phyloP scores from a whole-genome alignment of 2,888 invertebrate species.

The Oscheius sp. region DNA sequence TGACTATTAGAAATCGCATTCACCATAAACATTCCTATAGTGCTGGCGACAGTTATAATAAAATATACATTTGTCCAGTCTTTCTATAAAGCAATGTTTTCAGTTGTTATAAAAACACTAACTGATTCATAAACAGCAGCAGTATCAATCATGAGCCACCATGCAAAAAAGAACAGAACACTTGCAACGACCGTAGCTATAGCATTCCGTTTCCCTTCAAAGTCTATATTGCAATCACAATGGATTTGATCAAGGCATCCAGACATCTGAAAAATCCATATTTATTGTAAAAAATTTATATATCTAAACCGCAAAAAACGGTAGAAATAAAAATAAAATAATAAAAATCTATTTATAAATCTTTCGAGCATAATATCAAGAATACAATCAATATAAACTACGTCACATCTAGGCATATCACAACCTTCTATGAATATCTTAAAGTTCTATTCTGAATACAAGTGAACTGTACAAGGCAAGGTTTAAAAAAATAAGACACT shows the following conservation, averaged over 20 bases:
- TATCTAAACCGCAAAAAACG: background rate
- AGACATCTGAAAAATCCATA: conserved; percentile 50
- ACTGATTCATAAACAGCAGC: conserved; percentile 79
- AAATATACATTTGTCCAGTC: conserved; percentile 79
- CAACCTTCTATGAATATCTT: background rate
- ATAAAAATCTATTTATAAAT: background rate
- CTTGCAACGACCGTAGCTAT: conserved; percentile 86
- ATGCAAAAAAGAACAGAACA: conserved; percentile 89
- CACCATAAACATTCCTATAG: conserved; percentile 93
- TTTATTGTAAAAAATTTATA: background rate
- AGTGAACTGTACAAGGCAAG: conserved; percentile 24
- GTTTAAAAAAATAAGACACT: background rate
- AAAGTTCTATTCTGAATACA: background rate
- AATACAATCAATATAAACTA: conserved; percentile 5
- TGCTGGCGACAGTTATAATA: conserved; percentile 91
- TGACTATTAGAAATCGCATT: conserved; percentile 87
- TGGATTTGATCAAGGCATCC: conserved; percentile 63
- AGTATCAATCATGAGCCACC: conserved; percentile 98
- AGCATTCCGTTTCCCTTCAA: conserved; percentile 85
- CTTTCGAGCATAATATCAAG: background rate
- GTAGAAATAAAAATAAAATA: background rate
- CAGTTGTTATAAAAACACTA: background rate
- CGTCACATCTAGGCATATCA: conserved; percentile 15
- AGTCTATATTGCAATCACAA: conserved; percentile 75
- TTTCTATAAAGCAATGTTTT: too few species aligned